Base-by-base conservation (phyloP, 2,888 invertebrate species). In the Lymantria monacha region DNA sequence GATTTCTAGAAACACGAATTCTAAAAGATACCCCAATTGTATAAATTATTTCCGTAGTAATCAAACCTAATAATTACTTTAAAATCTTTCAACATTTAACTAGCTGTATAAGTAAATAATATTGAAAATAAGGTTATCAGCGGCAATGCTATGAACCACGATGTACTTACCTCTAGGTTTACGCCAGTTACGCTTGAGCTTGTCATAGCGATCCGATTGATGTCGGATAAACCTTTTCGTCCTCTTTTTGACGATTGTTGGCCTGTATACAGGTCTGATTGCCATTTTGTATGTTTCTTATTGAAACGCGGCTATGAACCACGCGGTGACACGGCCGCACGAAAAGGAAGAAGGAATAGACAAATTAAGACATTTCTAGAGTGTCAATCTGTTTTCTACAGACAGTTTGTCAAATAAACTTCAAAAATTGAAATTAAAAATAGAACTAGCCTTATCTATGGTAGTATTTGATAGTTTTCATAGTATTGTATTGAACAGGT, bases 171-270 rank as follows among this genome's bases (percentile, higher is more conserved):
- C 99, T 93, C 99, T 99, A 14, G 99, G 99, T 93, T 99, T 99
- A 84, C 99, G 96, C 99, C 99, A 99, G 94, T 97, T 98, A 70
- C 96, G 94, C 94, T 96, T 97, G 68, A 99, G 93, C 92, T 98
- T 98, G 69, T 95, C 95, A 95, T 99, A 99, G 85, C 99, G 95
- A 92, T 99, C 99, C 79, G 98, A 98, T 90, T 99, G 99, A 91
- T 99, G 99, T 67, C 99, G 95, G 79, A 97, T 98, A 92, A 99
- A 99, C 92, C 97, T 97, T 93, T 99, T 99, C 74, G 97, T 97
- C 91, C 99, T 95, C 93, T 99, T 99, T 93, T 99, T 99, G 68
- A 98, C 95, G 85, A 98, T 97, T 79, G 93, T 95, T 33, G 97
- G 96, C 85, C 96, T 95, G 81, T 96, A 96, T 61, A 96, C 95